Evolutionary conservation across 2,888 invertebrate species (phyloP).

Genomic region (Oegoconia quadripuncta): DNA sequence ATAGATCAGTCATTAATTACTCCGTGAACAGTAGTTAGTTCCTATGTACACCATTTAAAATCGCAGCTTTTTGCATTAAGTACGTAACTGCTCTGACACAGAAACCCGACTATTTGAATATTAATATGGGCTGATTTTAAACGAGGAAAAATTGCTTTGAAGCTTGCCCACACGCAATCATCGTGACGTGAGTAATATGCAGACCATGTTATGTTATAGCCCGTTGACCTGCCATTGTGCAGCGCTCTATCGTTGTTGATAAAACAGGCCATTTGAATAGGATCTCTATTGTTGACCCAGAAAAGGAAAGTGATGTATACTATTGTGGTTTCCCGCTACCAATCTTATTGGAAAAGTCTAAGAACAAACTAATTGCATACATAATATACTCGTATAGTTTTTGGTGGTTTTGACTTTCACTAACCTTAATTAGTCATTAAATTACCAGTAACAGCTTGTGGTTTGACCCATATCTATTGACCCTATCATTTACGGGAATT

Average conservation of each 20-base stretch:
- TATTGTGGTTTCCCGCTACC: slow-evolving; percentile 15
- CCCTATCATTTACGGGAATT: too few species aligned
- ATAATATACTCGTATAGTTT: too few species aligned
- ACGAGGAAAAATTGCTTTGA: slow-evolving; percentile 22
- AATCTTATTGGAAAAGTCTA: background rate
- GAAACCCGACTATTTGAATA: background rate
- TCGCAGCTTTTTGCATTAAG: too few species aligned
- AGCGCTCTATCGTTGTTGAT: slow-evolving; percentile 19
- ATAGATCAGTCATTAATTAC: too few species aligned
- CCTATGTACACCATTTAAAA: too few species aligned
- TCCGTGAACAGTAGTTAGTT: too few species aligned
- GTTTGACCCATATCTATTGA: too few species aligned
- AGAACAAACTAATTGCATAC: too few species aligned
- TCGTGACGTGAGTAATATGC: slow-evolving; percentile 23
- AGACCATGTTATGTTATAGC: slow-evolving; percentile 13
- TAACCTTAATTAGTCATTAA: too few species aligned
- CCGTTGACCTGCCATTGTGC: slow-evolving; percentile 26
- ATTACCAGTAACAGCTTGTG: too few species aligned
- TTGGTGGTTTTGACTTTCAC: too few species aligned
- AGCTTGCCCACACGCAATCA: slow-evolving; percentile 17
- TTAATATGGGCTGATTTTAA: slow-evolving; percentile 15
- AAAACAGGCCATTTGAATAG: slow-evolving; percentile 19
- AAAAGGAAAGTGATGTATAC: background rate
- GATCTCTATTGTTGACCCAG: slow-evolving; percentile 1
- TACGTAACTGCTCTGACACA: too few species aligned